These are phyloP conservation scores for Phoeniculus purpureus DNA, from an alignment of 2,797 vertebrate species.

Conservation along the genomic window DNA sequence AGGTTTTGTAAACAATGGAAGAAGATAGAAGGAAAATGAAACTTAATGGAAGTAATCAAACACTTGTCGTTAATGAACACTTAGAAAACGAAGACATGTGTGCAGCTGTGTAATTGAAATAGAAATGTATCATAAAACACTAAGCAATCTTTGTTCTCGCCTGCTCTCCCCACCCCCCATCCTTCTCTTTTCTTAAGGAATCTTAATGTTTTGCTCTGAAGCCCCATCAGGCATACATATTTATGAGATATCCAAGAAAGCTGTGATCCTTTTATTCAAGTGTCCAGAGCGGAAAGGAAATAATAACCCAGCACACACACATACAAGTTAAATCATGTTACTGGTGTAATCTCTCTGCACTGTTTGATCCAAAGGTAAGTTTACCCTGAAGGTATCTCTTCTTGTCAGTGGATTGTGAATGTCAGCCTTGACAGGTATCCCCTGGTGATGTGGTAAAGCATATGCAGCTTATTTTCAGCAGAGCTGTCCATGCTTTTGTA, in stretches of 20 bases:
- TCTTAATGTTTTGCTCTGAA: background rate
- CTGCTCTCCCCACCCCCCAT: background rate
- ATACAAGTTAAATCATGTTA: background rate
- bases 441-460: background rate
- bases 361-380: background rate
- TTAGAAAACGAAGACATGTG: background rate
- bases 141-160: background rate
- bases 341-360: background rate
- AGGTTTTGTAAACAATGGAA: background rate
- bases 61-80: background rate
- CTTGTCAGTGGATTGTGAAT: background rate
- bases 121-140: background rate
- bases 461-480: conserved; percentile 18
- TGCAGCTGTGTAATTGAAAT: background rate
- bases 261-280: background rate
- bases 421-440: conserved; percentile 11
- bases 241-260: background rate
- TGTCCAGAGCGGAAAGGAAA: background rate
- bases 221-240: background rate
- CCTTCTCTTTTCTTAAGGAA: background rate
- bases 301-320: background rate
- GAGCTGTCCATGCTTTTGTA: background rate
- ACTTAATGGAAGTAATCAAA: background rate
- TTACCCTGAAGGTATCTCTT: background rate
- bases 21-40: background rate